Percentiles rank a stretch among this genome's conserved stretches.
Evolutionary conservation across 2,888 invertebrate species (phyloP).

Genomic region (Atrina japonica): DNA sequence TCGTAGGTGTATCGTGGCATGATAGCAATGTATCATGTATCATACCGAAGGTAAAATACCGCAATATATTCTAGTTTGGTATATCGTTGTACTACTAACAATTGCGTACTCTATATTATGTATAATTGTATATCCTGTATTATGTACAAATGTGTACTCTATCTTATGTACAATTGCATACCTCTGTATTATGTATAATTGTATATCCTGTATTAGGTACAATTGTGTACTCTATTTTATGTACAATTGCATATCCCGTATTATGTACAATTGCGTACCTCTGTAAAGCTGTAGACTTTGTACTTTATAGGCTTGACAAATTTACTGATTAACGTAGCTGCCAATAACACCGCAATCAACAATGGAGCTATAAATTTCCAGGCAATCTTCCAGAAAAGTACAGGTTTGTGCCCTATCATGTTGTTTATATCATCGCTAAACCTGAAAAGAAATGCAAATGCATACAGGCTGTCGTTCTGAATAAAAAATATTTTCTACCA

Average conservation of each 20-base stretch:
- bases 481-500: neutral
- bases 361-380: slow-evolving; percentile 71
- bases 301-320: slow-evolving; percentile 68
- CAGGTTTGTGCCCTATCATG: slow-evolving; percentile 67
- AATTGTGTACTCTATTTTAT: no score
- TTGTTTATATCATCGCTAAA: slow-evolving; percentile 67
- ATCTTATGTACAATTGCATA: neutral
- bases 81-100: no score
- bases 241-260: no score
- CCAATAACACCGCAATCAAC: slow-evolving; percentile 59
- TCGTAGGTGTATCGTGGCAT: slow-evolving; percentile 62
- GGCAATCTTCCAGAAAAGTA: slow-evolving; percentile 62
- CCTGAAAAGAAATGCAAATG: slow-evolving; percentile 44
- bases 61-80: no score
- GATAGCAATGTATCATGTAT: no score
- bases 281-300: slow-evolving; percentile 60
- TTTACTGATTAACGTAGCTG: slow-evolving; percentile 66
- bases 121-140: no score
- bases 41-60: no score
- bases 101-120: no score
- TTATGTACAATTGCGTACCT: no score
- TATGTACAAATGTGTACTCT: no score
- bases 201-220: no score
- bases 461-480: neutral
- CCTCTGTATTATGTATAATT: no score